phyloP scores from a whole-genome alignment of 2,888 invertebrate genomes.

The Elysia crispata region DNA sequence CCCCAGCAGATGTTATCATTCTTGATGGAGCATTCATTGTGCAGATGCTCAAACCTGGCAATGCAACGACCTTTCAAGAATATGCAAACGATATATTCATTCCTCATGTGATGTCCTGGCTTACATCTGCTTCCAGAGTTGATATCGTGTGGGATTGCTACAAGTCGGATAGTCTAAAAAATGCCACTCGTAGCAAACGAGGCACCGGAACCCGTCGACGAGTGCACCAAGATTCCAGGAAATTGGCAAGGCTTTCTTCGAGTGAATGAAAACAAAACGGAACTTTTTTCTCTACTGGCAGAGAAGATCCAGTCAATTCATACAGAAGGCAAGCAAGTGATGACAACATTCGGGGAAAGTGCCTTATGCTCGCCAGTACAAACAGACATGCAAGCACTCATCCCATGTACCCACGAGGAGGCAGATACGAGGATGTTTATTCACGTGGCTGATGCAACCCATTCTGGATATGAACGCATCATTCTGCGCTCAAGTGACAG shows the following conservation, averaged over 20 bases:
- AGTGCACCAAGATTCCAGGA: neutral
- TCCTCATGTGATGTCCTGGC: neutral
- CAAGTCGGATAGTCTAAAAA: neutral
- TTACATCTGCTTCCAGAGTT: neutral
- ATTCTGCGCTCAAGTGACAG: neutral
- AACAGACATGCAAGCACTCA: neutral
- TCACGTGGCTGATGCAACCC: neutral
- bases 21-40: neutral
- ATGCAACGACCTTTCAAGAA: neutral
- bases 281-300: neutral
- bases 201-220: neutral
- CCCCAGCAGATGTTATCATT: neutral
- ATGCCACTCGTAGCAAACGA: neutral
- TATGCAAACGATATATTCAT: neutral
- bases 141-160: neutral
- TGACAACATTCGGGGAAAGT: neutral
- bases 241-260: neutral
- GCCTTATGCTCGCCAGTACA: neutral
- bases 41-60: neutral
- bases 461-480: neutral
- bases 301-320: neutral
- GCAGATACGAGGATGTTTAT: neutral
- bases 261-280: neutral
- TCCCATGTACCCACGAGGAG: neutral
- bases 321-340: neutral